Percentiles rank a stretch among this genome's conserved stretches.
Evolutionary conservation across 2,888 invertebrate genomes (phyloP).

Genomic region (Drosophila peninsularis): DNA sequence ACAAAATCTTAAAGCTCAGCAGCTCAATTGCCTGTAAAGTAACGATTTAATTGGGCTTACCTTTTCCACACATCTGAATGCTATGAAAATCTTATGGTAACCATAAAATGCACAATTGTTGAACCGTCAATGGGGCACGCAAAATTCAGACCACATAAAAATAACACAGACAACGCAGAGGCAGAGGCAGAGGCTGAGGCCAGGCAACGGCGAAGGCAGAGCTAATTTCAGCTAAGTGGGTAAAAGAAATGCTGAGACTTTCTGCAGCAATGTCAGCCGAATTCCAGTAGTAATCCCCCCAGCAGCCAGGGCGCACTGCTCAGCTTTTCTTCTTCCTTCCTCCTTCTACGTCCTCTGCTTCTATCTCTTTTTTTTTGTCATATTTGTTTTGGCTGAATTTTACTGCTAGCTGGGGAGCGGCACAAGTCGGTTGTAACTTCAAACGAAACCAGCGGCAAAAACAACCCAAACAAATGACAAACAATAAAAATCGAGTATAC

Average conservation of each 20-base stretch:
- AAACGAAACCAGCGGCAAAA: conserved; percentile 31
- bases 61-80: conserved; percentile 26
- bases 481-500: conserved; percentile 77
- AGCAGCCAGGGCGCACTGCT: conserved; percentile 39
- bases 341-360: background rate
- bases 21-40: conserved; percentile 9
- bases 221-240: conserved; percentile 75
- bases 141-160: conserved; percentile 54
- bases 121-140: conserved; percentile 64
- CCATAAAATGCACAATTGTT: conserved; percentile 64
- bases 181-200: background rate
- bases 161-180: conserved; percentile 12
- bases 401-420: conserved; percentile 52
- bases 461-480: conserved; percentile 64
- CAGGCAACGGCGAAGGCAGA: conserved; percentile 3
- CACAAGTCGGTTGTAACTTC: conserved; percentile 27
- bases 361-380: conserved; percentile 26
- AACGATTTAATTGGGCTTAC: conserved; percentile 32
- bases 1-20: conserved; percentile 9
- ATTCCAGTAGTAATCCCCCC: conserved; percentile 41
- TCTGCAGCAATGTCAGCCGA: conserved; percentile 60
- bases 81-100: conserved; percentile 51
- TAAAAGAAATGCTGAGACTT: conserved; percentile 70
- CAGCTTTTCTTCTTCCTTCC: conserved; percentile 41
- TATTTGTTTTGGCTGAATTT: conserved; percentile 62